Conservation (phyloP, 2,888 invertebrate genomes). For the Eupithecia vulgata region DNA sequence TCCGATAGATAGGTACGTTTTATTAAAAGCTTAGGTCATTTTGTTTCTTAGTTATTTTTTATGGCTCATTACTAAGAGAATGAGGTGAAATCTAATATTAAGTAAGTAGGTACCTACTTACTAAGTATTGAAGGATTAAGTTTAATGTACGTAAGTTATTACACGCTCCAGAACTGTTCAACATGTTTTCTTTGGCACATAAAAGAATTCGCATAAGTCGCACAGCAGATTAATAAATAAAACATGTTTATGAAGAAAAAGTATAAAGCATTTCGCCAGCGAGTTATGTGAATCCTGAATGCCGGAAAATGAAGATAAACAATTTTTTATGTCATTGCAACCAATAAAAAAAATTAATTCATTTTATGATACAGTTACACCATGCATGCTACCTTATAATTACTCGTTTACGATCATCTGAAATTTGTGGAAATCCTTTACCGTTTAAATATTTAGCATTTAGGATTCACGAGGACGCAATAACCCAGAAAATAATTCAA, state of each 20-base stretch:
- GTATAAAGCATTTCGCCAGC: constrained; percentile 61
- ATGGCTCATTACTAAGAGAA: not conserved
- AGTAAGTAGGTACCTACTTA: not conserved
- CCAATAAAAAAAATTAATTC: constrained; percentile 63
- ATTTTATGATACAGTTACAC: constrained; percentile 52
- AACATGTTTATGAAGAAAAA: constrained; percentile 42
- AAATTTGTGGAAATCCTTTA: constrained; percentile 44
- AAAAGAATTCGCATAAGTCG: constrained; percentile 70
- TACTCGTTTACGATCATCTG: constrained; percentile 60
- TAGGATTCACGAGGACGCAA: constrained; percentile 82
- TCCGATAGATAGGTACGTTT: not conserved
- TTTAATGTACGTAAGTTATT: not conserved
- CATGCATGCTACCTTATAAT: constrained; percentile 57
- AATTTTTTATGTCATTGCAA: constrained; percentile 61
- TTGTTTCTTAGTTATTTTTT: not conserved
- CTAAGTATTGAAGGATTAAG: not conserved
- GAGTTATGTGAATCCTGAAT: constrained; percentile 81
- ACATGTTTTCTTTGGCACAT: not conserved
- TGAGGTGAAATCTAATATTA: not conserved
- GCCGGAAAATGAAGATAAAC: constrained; percentile 65
- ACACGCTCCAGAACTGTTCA: not conserved
- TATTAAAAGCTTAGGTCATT: not conserved
- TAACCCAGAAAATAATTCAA: constrained; percentile 53
- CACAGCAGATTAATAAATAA: constrained; percentile 55
- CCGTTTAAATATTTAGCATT: constrained; percentile 61